These are phyloP conservation scores for Bovichtus variegatus DNA, from an alignment of 2,797 vertebrate genomes.

Conservation along the genomic window DNA sequence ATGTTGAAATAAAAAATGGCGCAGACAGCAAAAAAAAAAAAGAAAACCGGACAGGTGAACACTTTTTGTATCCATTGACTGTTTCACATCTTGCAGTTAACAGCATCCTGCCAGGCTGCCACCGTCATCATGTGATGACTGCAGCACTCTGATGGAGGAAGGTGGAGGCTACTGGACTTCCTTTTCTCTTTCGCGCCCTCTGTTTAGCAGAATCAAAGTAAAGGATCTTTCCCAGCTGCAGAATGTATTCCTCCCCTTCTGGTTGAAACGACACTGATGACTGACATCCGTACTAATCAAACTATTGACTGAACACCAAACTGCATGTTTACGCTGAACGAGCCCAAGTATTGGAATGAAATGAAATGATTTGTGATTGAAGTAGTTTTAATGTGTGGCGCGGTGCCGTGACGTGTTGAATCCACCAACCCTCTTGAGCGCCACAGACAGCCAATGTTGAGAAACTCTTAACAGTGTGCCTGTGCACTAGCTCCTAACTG, in stretches of 20 bases:
- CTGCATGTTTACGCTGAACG: background rate
- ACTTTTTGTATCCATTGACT: too few relatives aligned
- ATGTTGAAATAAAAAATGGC: too few relatives aligned
- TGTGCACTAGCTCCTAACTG: background rate
- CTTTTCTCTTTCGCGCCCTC: background rate
- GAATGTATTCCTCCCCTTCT: background rate
- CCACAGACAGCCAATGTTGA: background rate
- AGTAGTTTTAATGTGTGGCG: background rate
- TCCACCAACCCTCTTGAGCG: background rate
- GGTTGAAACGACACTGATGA: background rate
- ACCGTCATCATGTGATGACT: too few relatives aligned
- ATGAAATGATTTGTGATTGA: background rate
- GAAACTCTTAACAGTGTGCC: background rate
- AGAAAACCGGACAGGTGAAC: too few relatives aligned
- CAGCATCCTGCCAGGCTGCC: background rate
- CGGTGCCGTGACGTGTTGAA: background rate
- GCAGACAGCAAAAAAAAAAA: too few relatives aligned
- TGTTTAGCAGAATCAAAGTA: background rate
- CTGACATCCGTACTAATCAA: background rate
- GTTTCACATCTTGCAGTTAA: too few relatives aligned
- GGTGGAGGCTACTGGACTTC: too few relatives aligned
- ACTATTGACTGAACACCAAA: background rate
- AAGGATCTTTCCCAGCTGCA: background rate
- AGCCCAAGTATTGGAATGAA: too few relatives aligned
- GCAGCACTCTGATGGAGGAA: too few relatives aligned